phyloP scores from a whole-genome alignment of 2,888 invertebrate species.

The Buathra laborator region DNA sequence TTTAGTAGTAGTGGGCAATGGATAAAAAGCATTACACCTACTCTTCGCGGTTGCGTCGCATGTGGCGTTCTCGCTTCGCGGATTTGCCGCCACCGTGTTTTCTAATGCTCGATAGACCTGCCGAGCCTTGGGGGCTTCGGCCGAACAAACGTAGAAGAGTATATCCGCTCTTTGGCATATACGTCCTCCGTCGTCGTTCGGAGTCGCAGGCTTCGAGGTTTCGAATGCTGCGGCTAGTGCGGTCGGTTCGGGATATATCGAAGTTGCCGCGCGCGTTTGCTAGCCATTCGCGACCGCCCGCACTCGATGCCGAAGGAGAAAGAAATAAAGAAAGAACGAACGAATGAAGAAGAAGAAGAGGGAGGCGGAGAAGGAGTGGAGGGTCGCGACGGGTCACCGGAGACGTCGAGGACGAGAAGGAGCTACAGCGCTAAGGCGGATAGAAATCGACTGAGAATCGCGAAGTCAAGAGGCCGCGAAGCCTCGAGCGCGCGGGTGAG shows the following conservation, averaged over 20 bases:
- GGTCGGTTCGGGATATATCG: constrained; percentile 22
- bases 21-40: constrained; percentile 20
- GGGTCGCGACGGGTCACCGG: constrained; percentile 69
- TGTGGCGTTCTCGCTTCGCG: constrained; percentile 71
- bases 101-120: constrained; percentile 13
- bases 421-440: constrained; percentile 53
- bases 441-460: constrained; percentile 61
- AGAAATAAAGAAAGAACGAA: constrained; percentile 1
- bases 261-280: constrained; percentile 15
- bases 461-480: constrained; percentile 58
- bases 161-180: constrained; percentile 27
- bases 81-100: constrained; percentile 24
- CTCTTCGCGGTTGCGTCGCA: constrained; percentile 72
- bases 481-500: constrained; percentile 14
- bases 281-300: not conserved
- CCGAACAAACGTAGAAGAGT: constrained; percentile 12
- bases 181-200: constrained; percentile 64
- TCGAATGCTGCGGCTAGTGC: constrained; percentile 29
- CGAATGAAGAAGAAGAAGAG: constrained; percentile 17
- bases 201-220: constrained; percentile 32
- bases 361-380: constrained; percentile 43
- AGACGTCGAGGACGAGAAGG: constrained; percentile 66
- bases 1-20: constrained; percentile 11
- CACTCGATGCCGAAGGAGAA: constrained; percentile 13
- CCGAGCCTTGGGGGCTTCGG: constrained; percentile 13